Evolutionary conservation across 92 coral and sea anemone species (phyloP), one percentile per base, ranked within the genome.

Genomic region (Umimayanthus kanabou): DNA sequence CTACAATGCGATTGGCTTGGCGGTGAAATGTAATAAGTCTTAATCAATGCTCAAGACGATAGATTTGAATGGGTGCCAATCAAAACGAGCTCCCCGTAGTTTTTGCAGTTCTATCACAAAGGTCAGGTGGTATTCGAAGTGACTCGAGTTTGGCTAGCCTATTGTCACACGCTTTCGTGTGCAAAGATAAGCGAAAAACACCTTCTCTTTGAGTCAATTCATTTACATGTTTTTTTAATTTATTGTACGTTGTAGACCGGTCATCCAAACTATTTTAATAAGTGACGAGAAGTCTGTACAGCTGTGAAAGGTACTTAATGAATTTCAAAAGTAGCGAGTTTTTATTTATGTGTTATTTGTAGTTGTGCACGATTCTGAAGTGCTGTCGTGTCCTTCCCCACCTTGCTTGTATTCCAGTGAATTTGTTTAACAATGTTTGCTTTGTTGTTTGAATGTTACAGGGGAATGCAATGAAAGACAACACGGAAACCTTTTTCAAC

Each of bases 21-120:
- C 88, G 89, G 88, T 82, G 90, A 88, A 90, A 95, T 91, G 95
- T 92, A 92, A 93, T 93, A 94, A 93, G 94, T 88, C 90, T 88
- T 93, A 93, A 95, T 93, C 91, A 92, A 90, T 90, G 77, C 45
- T 88, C 93, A 95, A 79, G 93, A 90, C 75, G 55, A 94, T 92
- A 3, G 55, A 39, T 71, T 55, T 73, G 89, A 79, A 86, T 66
- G 67, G 87, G 90, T 93, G 98, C 90, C 98, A 93, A 95, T 95
- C 96, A 95, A 84, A 73, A 8, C 39, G 79, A 88, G 90, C 57
- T 92, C 90, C 92, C 94, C 61, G 77, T 90, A 80, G 92, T 39
- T 47, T 65, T n/a, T 42, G 76, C 91, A 77, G 79, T 39, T 40
- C 70, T 61, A 67, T 84, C 76, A 88, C 80, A 88, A 79, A 88